Evolutionary conservation across 2,113 vertebrate species (phyloP), one percentile per base, ranked within the genome.

Genomic region (Gavialis gangeticus): DNA sequence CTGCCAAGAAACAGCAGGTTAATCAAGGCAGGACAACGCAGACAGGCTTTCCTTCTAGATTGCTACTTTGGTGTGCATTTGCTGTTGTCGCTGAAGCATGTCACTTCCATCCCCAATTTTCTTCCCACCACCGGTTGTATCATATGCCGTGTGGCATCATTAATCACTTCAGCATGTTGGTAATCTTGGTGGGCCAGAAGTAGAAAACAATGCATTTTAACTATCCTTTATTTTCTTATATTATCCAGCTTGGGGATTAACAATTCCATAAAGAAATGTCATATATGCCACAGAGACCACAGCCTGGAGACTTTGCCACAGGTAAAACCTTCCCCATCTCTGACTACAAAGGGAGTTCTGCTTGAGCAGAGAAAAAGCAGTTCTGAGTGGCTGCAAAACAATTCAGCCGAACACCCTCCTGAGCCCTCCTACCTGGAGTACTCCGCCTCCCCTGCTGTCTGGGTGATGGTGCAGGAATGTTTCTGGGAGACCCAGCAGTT

Each of bases 401-500:
- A 67, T 28, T 67, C n/a, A 14, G 34, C 34, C 54, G 81, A 46
- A 63, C 18, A n/a, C 21, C 17, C 11, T 54, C 37, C 24, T 84
- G 79, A 79, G 62, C 30, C 62, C 12, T 10, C 80, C 58, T 83
- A 99, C 99, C 99, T 99, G 99, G 21, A 99, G 94, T 4, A 99
- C 98, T 3, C 99, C 99, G 86, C 99, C 99, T 0, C 99, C 99
- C 34, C 95, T 98, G 94, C 99, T 99, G 76, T 98, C 56, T 0
- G 98, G 98, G 78, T 99, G 98, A 94, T 99, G 96, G 83, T 99
- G 99, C 56, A 99, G 95, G 95, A 99, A 99, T 91, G 98, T 98
- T 46, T 98, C 96, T 1, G 99, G 99, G 56, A 99, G 99, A 3
- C 98, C 99, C 90, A 99, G 96, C 82, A 99, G 99, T 98, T 99